phyloP scores from a whole-genome alignment of 2,888 invertebrate genomes.

The Mamestra brassicae region DNA sequence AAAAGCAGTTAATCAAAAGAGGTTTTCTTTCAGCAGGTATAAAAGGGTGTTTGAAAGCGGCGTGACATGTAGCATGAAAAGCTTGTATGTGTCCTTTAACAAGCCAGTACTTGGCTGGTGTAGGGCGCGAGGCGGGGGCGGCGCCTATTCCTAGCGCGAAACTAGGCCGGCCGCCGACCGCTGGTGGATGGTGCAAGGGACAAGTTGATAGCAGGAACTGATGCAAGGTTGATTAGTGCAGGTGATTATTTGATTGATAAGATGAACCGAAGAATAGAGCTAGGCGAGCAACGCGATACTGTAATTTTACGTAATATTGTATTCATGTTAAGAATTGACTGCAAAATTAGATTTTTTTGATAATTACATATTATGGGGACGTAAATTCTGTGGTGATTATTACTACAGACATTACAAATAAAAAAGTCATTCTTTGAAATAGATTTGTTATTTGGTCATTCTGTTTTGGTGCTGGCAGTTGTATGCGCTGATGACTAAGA shows the following conservation, averaged over 20 bases:
- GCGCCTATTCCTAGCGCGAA: conserved; percentile 89
- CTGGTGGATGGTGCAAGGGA: conserved; percentile 67
- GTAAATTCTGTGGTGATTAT: no score
- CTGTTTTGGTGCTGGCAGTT: not conserved
- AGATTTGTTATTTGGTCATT: no score
- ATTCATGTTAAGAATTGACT: not conserved
- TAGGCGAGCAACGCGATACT: not conserved
- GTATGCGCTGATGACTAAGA: conserved; percentile 6
- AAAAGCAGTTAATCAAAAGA: conserved; percentile 60
- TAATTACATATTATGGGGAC: no score
- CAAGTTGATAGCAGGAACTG: conserved; percentile 43
- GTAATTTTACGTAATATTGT: not conserved
- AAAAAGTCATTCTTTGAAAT: no score
- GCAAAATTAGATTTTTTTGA: not conserved
- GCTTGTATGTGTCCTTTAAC: conserved; percentile 85
- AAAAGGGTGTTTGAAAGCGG: conserved; percentile 69
- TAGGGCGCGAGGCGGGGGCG: conserved; percentile 87
- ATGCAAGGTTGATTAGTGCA: conserved; percentile 13
- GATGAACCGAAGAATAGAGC: no score
- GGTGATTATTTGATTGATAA: not conserved
- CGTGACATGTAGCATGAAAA: conserved; percentile 71
- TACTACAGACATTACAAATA: no score
- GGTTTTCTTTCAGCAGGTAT: conserved; percentile 51
- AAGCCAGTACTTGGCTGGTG: conserved; percentile 83
- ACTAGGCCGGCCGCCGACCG: conserved; percentile 90